phyloP scores from a whole-genome alignment of 2,797 vertebrate species.

The Mastacembelus armatus region DNA sequence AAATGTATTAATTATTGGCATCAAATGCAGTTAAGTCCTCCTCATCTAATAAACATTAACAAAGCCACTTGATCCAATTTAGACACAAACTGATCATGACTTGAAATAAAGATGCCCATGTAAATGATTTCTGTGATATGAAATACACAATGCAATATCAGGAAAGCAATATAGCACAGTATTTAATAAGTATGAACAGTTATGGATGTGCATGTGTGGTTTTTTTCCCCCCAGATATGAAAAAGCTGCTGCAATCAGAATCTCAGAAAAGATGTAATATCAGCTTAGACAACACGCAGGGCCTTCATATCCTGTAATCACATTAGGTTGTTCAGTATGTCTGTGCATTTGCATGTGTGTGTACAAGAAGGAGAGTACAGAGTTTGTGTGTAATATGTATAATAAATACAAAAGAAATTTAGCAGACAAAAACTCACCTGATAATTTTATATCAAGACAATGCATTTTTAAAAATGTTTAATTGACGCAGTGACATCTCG shows the following conservation, averaged over 20 bases:
- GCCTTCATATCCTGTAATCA: slow-evolving; percentile 23
- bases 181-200: slow-evolving; percentile 34
- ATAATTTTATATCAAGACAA: too few species aligned
- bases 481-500: too few species aligned
- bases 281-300: slow-evolving; percentile 10
- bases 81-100: background rate
- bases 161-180: slow-evolving; percentile 11
- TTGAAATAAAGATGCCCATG: slow-evolving; percentile 17
- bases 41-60: too few species aligned
- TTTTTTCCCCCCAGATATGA: background rate
- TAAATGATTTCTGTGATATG: background rate
- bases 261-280: slow-evolving; percentile 28
- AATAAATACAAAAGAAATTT: too few species aligned
- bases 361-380: background rate
- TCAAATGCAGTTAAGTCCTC: too few species aligned
- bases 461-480: too few species aligned
- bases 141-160: slow-evolving; percentile 20
- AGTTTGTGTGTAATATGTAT: too few species aligned
- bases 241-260: slow-evolving; percentile 14
- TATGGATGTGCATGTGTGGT: background rate
- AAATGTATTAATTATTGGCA: too few species aligned
- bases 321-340: slow-evolving; percentile 3
- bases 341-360: slow-evolving; percentile 6
- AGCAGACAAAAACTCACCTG: too few species aligned
- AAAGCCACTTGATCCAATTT: too few species aligned